A percentile compares a stretch with the other conserved stretches of the same genome.
phyloP scores from a whole-genome alignment of 1,140 invertebrate species.

The Helicoverpa zea region DNA sequence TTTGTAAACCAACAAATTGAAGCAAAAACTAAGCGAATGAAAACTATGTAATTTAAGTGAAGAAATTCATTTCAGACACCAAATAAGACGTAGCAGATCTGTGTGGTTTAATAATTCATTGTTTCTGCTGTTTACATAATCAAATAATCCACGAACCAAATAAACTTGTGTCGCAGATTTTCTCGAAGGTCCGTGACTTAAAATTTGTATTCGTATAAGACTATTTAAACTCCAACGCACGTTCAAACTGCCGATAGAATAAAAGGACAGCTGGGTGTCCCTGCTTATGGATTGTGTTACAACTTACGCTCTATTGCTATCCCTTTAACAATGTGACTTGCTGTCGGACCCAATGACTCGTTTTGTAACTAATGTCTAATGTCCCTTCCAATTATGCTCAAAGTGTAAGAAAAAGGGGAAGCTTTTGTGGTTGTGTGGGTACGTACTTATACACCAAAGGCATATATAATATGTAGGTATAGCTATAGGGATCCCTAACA shows the following conservation, averaged over 20 bases:
- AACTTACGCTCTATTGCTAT: slow-evolving; percentile 6
- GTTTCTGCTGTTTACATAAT: too few relatives aligned
- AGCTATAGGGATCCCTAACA: not conserved
- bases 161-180: not conserved
- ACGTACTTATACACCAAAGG: not conserved
- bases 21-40: slow-evolving; percentile 23
- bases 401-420: slow-evolving; percentile 24
- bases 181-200: not conserved
- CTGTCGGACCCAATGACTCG: slow-evolving; percentile 18
- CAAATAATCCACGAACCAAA: not conserved
- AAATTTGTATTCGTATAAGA: not conserved
- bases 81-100: too few relatives aligned
- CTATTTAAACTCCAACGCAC: not conserved
- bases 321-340: not conserved
- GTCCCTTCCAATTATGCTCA: slow-evolving; percentile 20
- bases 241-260: slow-evolving; percentile 21
- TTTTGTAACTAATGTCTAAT: slow-evolving; percentile 12
- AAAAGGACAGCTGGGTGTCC: not conserved
- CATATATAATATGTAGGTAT: not conserved
- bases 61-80: not conserved
- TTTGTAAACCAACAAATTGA: slow-evolving; percentile 26
- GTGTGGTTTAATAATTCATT: too few relatives aligned
- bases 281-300: slow-evolving; percentile 22
- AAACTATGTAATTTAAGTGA: too few relatives aligned
- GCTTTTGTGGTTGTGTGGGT: slow-evolving; percentile 5